Conservation (phyloP, 64 coral and sea anemone genomes). For the Montipora foliosa region DNA sequence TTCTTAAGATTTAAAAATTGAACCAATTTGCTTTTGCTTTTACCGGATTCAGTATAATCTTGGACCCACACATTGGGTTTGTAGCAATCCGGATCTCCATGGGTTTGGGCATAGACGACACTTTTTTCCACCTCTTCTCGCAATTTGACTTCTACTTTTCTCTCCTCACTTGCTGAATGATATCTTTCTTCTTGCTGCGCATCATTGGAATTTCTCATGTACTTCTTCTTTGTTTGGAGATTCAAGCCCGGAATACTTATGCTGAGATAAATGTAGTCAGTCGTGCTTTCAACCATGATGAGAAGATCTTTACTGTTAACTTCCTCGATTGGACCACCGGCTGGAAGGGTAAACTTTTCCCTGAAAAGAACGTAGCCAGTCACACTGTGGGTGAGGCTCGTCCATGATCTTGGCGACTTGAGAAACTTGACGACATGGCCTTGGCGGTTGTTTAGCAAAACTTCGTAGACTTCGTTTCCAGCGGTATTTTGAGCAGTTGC, state of each 20-base stretch:
- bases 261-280: not conserved
- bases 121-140: not conserved
- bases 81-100: conserved; percentile 23
- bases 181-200: not conserved
- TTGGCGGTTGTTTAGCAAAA: not conserved
- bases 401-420: no score
- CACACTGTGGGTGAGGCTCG: no score
- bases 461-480: not conserved
- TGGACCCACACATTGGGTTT: not conserved
- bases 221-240: not conserved
- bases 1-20: conserved; percentile 31
- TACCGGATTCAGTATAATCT: no score
- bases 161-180: conserved; percentile 6
- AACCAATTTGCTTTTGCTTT: not conserved
- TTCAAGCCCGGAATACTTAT: not conserved
- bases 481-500: not conserved
- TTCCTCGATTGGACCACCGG: not conserved
- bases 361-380: not conserved
- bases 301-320: not conserved
- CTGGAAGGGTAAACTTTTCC: not conserved
- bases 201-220: not conserved
- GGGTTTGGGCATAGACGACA: not conserved
- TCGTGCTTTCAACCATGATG: not conserved
- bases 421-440: no score
- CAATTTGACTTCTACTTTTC: not conserved